Percentiles rank a stretch among this genome's conserved stretches.
Evolutionary conservation across 1,140 invertebrate genomes (phyloP).

Genomic region (Drosophila sturtevanti): DNA sequence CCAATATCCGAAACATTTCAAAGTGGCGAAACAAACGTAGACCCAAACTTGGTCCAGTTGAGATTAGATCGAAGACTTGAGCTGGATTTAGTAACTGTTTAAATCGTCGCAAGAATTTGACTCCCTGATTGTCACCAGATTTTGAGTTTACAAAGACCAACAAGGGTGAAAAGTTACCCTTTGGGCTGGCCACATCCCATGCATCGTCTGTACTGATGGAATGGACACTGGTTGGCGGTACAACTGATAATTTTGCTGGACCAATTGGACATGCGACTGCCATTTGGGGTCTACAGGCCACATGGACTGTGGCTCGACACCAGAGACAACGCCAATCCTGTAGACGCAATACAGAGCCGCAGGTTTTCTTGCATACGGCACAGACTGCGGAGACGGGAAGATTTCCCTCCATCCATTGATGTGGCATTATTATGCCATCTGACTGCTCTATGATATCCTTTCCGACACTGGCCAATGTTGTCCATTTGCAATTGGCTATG

Average conservation of each 20-base stretch:
- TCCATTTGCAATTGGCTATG: conserved; percentile 98
- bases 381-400: conserved; percentile 97
- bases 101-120: conserved; percentile 97
- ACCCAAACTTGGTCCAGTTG: conserved; percentile 92
- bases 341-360: conserved; percentile 95
- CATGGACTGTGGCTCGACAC: conserved; percentile 96
- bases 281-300: conserved; percentile 91
- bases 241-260: conserved; percentile 93
- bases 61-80: conserved; percentile 98
- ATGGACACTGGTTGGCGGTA: conserved; percentile 96
- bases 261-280: conserved; percentile 91
- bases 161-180: conserved; percentile 88
- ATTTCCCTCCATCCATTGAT: conserved; percentile 99
- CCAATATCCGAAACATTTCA: conserved; percentile 94
- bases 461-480: conserved; percentile 95
- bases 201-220: conserved; percentile 94
- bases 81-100: conserved; percentile 98
- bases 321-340: conserved; percentile 98
- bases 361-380: conserved; percentile 96
- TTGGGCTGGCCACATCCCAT: conserved; percentile 93
- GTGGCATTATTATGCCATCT: conserved; percentile 96
- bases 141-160: conserved; percentile 99
- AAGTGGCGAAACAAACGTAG: conserved; percentile 94
- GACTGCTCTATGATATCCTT: conserved; percentile 96
- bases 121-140: conserved; percentile 98